Evolutionary conservation across 2,113 vertebrate genomes (phyloP).

Genomic region (Clarias gariepinus): DNA sequence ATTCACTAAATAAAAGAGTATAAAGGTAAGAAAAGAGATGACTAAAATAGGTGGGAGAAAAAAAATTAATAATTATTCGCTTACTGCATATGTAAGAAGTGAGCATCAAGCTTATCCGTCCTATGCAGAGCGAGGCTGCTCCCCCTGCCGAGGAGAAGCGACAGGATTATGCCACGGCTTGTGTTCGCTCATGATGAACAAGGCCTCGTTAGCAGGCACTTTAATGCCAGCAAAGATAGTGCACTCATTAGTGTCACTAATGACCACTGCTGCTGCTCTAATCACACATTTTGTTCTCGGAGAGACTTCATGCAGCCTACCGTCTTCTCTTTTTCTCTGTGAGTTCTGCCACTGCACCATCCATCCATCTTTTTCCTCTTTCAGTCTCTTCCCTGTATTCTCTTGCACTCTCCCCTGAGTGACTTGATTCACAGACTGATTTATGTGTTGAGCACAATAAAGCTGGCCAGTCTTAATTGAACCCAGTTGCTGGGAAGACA

Average conservation of each 20-base stretch:
- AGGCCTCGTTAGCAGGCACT: slow-evolving; percentile 73
- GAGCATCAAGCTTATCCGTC: slow-evolving; percentile 46
- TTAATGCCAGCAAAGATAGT: slow-evolving; percentile 74
- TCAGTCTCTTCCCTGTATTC: slow-evolving; percentile 51
- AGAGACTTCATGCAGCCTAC: slow-evolving; percentile 41
- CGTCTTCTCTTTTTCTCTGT: slow-evolving; percentile 17
- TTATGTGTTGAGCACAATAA: slow-evolving; percentile 38
- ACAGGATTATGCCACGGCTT: slow-evolving; percentile 74
- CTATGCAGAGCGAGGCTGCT: slow-evolving; percentile 53
- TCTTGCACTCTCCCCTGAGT: slow-evolving; percentile 20
- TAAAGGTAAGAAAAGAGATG: background rate
- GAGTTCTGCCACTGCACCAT: background rate
- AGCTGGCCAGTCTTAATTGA: slow-evolving; percentile 50
- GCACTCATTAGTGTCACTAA: slow-evolving; percentile 75
- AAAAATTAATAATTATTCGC: background rate
- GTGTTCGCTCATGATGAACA: slow-evolving; percentile 76
- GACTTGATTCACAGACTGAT: slow-evolving; percentile 48
- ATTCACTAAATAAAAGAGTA: background rate
- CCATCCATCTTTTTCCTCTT: slow-evolving; percentile 53
- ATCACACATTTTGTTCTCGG: slow-evolving; percentile 72
- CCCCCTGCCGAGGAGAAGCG: slow-evolving; percentile 57
- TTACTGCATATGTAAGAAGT: background rate
- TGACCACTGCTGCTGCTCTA: slow-evolving; percentile 70
- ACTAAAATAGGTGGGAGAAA: background rate
- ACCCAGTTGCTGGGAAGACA: slow-evolving; percentile 37